Evolutionary conservation across 2,888 invertebrate genomes (phyloP).

Genomic region (Euzetes globulus): DNA sequence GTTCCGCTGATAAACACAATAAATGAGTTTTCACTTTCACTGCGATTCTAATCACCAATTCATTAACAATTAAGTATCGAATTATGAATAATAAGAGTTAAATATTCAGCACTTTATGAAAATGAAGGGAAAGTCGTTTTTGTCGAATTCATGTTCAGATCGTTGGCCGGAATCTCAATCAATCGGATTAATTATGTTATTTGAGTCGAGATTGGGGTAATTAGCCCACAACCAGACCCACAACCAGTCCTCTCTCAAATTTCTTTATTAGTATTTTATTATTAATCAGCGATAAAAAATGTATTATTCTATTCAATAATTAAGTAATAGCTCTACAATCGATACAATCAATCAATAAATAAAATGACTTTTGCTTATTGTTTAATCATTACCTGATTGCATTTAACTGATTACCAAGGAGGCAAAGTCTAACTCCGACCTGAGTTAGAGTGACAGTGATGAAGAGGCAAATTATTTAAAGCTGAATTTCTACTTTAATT

Average conservation of each 20-base stretch:
- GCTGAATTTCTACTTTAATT: too few species aligned
- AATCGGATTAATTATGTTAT: background rate
- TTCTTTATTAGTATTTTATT: background rate
- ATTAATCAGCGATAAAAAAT: background rate
- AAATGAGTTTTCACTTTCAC: background rate
- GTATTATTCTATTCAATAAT: background rate
- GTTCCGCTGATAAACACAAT: background rate
- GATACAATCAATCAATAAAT: conserved; percentile 9
- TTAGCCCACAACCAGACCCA: background rate
- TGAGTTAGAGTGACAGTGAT: too few species aligned
- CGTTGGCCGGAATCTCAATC: background rate
- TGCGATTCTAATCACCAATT: background rate
- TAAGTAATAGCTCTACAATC: background rate
- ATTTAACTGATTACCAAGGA: background rate
- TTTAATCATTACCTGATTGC: background rate
- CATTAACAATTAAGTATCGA: background rate
- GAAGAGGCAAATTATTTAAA: too few species aligned
- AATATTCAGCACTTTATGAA: background rate
- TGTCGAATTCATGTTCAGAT: background rate
- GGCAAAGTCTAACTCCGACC: background rate
- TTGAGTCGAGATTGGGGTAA: background rate
- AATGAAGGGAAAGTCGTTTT: background rate
- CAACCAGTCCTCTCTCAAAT: background rate
- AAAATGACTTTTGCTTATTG: background rate
- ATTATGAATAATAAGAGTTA: background rate